These are phyloP conservation scores for Oxycera nigricornis DNA, from an alignment of 2,888 invertebrate genomes.

Conservation along the genomic window DNA sequence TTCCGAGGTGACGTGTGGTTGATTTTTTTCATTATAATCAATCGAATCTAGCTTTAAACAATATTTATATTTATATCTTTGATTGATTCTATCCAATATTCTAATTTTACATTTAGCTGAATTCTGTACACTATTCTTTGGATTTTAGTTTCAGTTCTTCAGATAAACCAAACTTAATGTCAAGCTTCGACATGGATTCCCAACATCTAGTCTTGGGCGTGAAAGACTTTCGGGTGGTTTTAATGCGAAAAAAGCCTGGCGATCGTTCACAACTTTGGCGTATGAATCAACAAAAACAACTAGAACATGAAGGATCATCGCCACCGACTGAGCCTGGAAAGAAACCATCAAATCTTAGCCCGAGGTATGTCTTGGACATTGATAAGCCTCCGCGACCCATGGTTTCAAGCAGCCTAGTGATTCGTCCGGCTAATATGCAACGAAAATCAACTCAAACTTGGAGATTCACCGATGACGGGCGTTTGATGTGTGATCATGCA, in stretches of 20 bases:
- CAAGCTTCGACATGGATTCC: conserved; percentile 68
- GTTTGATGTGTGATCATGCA: conserved; percentile 85
- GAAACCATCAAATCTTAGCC: conserved; percentile 50
- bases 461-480: conserved; percentile 83
- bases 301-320: conserved; percentile 92
- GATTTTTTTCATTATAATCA: too few relatives aligned
- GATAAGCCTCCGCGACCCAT: conserved; percentile 88
- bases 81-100: conserved; percentile 33
- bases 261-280: conserved; percentile 91
- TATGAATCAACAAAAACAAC: conserved; percentile 85
- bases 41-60: too few relatives aligned
- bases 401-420: conserved; percentile 74
- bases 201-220: conserved; percentile 85
- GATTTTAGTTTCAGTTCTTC: conserved; percentile 40
- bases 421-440: conserved; percentile 83
- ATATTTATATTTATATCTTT: not conserved
- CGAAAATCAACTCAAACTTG: conserved; percentile 91
- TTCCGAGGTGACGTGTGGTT: too few relatives aligned
- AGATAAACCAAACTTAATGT: conserved; percentile 51
- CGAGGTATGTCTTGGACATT: conserved; percentile 81
- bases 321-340: conserved; percentile 64
- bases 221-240: conserved; percentile 69
- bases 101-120: conserved; percentile 33
- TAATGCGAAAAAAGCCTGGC: conserved; percentile 75
- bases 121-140: too few relatives aligned